phyloP scores from a whole-genome alignment of 2,113 vertebrate species.

The Balaenoptera acutorostrata region DNA sequence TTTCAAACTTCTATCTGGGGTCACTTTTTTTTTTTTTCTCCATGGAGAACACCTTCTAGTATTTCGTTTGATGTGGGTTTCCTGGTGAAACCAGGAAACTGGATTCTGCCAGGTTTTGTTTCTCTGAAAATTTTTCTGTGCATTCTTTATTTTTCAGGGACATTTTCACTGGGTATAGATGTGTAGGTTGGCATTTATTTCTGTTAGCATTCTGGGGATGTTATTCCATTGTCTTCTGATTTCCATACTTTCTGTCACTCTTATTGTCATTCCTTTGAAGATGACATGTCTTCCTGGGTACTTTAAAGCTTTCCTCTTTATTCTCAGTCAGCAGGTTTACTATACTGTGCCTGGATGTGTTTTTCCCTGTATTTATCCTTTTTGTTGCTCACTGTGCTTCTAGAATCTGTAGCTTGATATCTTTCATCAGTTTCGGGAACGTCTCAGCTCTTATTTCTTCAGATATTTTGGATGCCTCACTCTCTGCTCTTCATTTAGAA shows the following conservation, averaged over 20 bases:
- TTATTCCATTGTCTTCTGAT: not conserved
- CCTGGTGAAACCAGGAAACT: not conserved
- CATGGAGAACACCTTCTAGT: not conserved
- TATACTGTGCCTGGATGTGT: not conserved
- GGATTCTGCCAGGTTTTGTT: not conserved
- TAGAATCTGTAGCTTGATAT: not conserved
- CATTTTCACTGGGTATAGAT: not conserved
- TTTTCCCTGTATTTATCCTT: not conserved
- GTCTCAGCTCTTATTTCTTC: not conserved
- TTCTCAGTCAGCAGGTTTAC: not conserved
- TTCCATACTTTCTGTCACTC: not conserved
- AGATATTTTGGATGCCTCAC: not conserved
- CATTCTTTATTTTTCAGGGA: not conserved
- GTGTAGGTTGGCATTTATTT: too few species aligned
- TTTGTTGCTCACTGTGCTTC: not conserved
- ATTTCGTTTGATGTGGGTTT: not conserved
- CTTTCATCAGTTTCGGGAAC: not conserved
- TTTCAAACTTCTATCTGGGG: not conserved
- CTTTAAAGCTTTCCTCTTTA: too few species aligned
- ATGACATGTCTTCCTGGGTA: rapidly evolving
- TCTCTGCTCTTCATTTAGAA: not conserved
- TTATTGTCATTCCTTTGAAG: too few species aligned
- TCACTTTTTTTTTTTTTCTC: not conserved
- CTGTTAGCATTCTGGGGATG: not conserved
- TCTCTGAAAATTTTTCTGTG: not conserved